Evolutionary conservation across 2,888 invertebrate species (phyloP).

Genomic region (Pteria penguin): DNA sequence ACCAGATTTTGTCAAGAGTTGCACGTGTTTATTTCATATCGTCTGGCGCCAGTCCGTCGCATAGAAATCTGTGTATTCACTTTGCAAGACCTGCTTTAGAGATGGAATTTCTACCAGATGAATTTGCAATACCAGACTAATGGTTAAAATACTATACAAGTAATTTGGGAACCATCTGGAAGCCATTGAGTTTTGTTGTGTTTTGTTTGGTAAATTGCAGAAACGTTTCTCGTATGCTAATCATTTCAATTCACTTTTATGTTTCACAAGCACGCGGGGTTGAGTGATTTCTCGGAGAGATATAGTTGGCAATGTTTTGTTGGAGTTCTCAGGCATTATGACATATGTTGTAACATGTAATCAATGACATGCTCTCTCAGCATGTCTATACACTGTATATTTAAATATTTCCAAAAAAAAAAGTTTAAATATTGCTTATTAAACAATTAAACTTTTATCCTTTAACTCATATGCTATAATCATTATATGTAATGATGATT

Average conservation of each 20-base stretch:
- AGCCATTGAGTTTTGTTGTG: neutral
- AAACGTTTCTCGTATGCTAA: neutral
- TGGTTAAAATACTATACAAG: conserved; percentile 38
- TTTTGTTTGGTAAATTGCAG: neutral
- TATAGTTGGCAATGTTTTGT: no score
- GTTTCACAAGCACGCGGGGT: neutral
- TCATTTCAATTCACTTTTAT: neutral
- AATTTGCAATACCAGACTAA: conserved; percentile 35
- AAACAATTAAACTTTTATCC: no score
- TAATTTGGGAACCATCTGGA: conserved; percentile 34
- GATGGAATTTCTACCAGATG: conserved; percentile 37
- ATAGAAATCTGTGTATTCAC: conserved; percentile 40
- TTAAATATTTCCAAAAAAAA: no score
- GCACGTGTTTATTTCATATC: conserved; percentile 35
- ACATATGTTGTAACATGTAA: no score
- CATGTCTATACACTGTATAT: no score
- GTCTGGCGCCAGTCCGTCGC: conserved; percentile 45
- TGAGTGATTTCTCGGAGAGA: neutral
- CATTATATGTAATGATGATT: no score
- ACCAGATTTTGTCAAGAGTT: conserved; percentile 24
- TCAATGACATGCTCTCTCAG: no score
- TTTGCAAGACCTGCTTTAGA: conserved; percentile 38
- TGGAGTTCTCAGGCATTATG: no score
- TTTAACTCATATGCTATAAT: no score
- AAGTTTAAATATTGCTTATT: no score